Conservation (phyloP, 2,113 vertebrate genomes). For the Neotoma lepida region DNA sequence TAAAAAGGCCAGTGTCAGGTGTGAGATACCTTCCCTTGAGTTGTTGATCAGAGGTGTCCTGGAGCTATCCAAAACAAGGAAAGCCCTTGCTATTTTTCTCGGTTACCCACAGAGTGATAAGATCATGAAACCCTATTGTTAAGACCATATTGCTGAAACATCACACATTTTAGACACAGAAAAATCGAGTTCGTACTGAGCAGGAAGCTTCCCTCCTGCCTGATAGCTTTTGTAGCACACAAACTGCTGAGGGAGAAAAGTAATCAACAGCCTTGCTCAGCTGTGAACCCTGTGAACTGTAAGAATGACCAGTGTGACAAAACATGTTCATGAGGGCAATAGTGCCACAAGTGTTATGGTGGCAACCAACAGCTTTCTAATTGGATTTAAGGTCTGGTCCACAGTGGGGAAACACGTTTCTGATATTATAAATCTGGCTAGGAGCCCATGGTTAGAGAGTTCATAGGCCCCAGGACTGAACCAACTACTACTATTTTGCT, state of each 20-base stretch:
- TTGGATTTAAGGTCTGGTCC: neutral
- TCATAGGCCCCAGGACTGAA: neutral
- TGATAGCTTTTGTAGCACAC: neutral
- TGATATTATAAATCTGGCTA: neutral
- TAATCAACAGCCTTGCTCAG: neutral
- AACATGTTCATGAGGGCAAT: neutral
- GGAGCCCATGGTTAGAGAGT: neutral
- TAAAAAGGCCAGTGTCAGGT: neutral
- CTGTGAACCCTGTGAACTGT: neutral
- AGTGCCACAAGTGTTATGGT: neutral
- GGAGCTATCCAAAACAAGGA: neutral
- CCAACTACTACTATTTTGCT: neutral
- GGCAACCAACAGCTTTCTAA: neutral
- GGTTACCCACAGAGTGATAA: neutral
- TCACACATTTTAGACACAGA: neutral
- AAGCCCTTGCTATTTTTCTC: neutral
- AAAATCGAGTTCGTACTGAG: neutral
- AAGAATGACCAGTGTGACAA: neutral
- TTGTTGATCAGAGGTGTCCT: neutral
- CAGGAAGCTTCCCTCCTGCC: neutral
- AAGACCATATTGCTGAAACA: neutral
- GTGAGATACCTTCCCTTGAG: neutral
- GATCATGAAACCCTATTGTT: neutral
- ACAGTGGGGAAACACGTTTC: neutral
- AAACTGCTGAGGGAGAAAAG: neutral